Conservation (phyloP, 2,797 vertebrate species). For the Babyrousa celebensis region DNA sequence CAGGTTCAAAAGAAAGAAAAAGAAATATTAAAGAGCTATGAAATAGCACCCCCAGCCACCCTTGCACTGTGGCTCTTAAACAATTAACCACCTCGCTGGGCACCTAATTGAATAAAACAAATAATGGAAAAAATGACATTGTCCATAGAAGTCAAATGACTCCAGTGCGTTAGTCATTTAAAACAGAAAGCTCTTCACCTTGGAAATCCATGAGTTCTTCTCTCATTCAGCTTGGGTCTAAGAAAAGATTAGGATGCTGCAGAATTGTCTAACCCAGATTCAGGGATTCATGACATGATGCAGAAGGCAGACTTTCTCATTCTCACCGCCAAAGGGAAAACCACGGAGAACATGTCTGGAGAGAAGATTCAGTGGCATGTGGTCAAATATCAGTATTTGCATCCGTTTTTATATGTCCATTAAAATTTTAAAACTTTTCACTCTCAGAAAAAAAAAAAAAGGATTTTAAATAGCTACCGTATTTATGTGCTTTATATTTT, state of each 20-base stretch:
- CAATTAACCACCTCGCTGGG: not conserved
- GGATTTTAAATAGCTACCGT: not conserved
- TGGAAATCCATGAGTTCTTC: not conserved
- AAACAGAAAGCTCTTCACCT: not conserved
- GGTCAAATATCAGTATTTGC: not conserved
- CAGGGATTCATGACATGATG: not conserved
- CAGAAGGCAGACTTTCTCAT: not conserved
- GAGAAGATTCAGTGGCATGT: not conserved
- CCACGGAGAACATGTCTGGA: not conserved
- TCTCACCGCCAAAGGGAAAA: not conserved
- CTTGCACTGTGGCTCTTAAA: not conserved
- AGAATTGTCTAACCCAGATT: not conserved
- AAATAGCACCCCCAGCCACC: not conserved
- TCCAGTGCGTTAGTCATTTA: not conserved
- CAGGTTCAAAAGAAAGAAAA: not conserved
- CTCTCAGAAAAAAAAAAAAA: not conserved
- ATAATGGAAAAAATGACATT: not conserved
- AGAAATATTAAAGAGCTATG: not conserved
- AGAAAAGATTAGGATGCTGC: not conserved
- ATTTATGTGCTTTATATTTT: conserved; percentile 21
- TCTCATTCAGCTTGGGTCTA: not conserved
- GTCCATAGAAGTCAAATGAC: not conserved
- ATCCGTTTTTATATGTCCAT: not conserved
- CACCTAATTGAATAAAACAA: not conserved
- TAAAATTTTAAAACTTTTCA: not conserved